phyloP scores from a whole-genome alignment of 2,797 vertebrate genomes.

The Arnoldichthys spilopterus region DNA sequence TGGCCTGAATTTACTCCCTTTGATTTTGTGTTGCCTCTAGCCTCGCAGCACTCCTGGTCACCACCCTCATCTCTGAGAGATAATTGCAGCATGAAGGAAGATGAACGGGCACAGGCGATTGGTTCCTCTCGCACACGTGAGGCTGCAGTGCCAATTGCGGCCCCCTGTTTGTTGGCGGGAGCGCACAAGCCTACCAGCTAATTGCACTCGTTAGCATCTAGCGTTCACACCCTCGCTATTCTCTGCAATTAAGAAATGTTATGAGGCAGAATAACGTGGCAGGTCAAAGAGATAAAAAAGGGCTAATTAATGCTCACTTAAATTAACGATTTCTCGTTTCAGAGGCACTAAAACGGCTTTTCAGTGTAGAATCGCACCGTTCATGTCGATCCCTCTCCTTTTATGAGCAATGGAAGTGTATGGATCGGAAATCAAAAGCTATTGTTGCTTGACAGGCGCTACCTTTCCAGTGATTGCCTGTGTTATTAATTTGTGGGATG shows the following conservation, averaged over 20 bases:
- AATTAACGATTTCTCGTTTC: slow-evolving; percentile 75
- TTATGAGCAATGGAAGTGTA: slow-evolving; percentile 55
- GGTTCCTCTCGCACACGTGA: slow-evolving; percentile 23
- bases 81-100: neutral
- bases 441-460: slow-evolving; percentile 78
- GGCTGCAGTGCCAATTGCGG: slow-evolving; percentile 11
- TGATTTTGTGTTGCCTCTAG: slow-evolving; percentile 21
- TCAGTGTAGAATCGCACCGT: slow-evolving; percentile 64
- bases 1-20: slow-evolving; percentile 28
- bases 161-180: slow-evolving; percentile 55
- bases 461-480: slow-evolving; percentile 78
- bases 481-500: slow-evolving; percentile 78
- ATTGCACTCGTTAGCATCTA: slow-evolving; percentile 77
- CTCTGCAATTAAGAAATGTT: slow-evolving; percentile 77
- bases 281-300: slow-evolving; percentile 68
- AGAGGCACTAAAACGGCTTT: slow-evolving; percentile 66
- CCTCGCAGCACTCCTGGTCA: slow-evolving; percentile 1
- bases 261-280: slow-evolving; percentile 68
- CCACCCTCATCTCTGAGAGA: neutral
- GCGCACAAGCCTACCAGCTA: slow-evolving; percentile 62
- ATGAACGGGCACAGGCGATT: neutral
- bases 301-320: slow-evolving; percentile 80
- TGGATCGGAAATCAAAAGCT: slow-evolving; percentile 72
- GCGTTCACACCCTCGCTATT: slow-evolving; percentile 70
- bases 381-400: slow-evolving; percentile 54